phyloP scores from a whole-genome alignment of 2,888 invertebrate species.

The Eupithecia abbreviata region DNA sequence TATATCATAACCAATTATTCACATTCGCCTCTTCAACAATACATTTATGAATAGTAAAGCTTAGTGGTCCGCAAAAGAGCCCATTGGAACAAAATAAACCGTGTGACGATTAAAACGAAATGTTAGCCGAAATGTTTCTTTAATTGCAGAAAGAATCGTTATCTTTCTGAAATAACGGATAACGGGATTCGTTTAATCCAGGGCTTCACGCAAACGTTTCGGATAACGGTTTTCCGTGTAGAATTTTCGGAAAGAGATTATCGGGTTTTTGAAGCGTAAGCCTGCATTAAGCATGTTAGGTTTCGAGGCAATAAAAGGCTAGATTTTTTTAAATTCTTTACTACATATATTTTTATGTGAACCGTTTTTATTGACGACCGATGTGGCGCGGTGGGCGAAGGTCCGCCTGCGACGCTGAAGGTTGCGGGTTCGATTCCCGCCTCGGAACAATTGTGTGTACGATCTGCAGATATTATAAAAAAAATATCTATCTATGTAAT shows the following conservation, averaged over 20 bases:
- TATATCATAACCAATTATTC: background rate
- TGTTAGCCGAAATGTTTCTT: conserved; percentile 16
- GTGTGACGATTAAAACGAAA: conserved; percentile 15
- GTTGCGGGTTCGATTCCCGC: too few relatives aligned
- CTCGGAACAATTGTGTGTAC: too few relatives aligned
- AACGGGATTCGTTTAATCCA: conserved; percentile 22
- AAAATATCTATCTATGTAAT: too few relatives aligned
- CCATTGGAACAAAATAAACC: conserved; percentile 5
- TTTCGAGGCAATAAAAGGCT: background rate
- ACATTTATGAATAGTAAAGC: conserved; percentile 9
- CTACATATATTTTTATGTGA: background rate
- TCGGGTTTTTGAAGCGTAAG: conserved; percentile 12
- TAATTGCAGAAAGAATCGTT: conserved; percentile 22
- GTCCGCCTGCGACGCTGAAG: too few relatives aligned
- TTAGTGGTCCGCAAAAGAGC: background rate
- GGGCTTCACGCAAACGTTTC: conserved; percentile 17
- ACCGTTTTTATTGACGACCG: background rate
- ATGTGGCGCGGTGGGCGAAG: too few relatives aligned
- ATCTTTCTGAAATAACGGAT: conserved; percentile 11
- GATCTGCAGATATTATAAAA: too few relatives aligned
- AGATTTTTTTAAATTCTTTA: background rate
- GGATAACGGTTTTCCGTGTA: conserved; percentile 19
- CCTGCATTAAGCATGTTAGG: background rate
- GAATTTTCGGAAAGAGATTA: conserved; percentile 21
- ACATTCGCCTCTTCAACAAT: background rate